Evolutionary conservation across 2,888 invertebrate species (phyloP), one percentile per base, ranked within the genome.

Genomic region (Chaetoderma sp.): DNA sequence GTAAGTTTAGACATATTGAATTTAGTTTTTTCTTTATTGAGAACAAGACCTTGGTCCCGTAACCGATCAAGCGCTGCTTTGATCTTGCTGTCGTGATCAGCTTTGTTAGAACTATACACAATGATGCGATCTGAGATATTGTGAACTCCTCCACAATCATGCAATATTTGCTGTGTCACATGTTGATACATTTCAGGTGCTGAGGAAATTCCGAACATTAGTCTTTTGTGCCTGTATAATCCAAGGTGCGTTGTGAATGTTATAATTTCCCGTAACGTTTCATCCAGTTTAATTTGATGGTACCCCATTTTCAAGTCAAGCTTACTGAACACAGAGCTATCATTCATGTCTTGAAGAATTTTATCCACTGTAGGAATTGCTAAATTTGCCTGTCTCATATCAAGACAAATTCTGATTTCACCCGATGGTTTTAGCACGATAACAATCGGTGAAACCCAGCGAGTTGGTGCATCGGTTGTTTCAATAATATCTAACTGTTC

Each of bases 291-390:
- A 3, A 74, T 60, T 44, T 78, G 73, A 28, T 76, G 74, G 52
- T 70, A 79, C 0, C 69, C 75, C 64, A 57, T 67, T 45, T 67
- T 73, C 0, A 79, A 61, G 58, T 78, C 78, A 2, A 77, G 49
- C 28, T 74, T 78, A 32, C 58, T 64, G 54, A 75, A 78, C 1
- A 75, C 60, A 44, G 45, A 68, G 10, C 65, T 56, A 1, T 61
- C 39, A 30, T 68, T 62, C n/a, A 74, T 13, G 2, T 57, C 49
- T n/a, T 66, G 55, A 49, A 65, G 65, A 1, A 74, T 59, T 39
- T 75, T 73, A 30, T 75, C 74, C 6, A 71, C 52, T 28, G 71
- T 69, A 1, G 66, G 68, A 27, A 64, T 39, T 8, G 64, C n/a
- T n/a, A n/a, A n/a, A n/a, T n/a, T n/a, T n/a, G n/a, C n/a, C n/a